These are phyloP conservation scores for Aphodius granarius DNA, from an alignment of 2,888 invertebrate genomes.

Conservation along the genomic window DNA sequence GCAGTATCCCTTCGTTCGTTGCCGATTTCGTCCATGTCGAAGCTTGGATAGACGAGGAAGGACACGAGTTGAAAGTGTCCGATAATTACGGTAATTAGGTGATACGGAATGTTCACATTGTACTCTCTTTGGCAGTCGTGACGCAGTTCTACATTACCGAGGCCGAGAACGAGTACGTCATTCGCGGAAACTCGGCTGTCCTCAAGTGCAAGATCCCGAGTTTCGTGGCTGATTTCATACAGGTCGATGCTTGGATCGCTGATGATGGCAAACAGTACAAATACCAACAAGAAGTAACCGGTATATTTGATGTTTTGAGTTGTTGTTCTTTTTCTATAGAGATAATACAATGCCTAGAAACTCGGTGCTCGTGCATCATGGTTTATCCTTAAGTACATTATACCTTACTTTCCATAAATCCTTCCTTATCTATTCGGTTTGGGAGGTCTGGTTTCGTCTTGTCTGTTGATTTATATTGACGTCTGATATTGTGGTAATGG, in stretches of 20 bases:
- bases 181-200: constrained; percentile 87
- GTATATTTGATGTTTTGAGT: not conserved
- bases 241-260: constrained; percentile 82
- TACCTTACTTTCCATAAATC: not conserved
- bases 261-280: constrained; percentile 69
- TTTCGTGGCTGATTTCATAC: constrained; percentile 91
- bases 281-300: constrained; percentile 41
- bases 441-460: no score
- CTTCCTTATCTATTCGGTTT: not conserved
- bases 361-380: constrained; percentile 16
- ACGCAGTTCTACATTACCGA: constrained; percentile 88
- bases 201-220: constrained; percentile 94
- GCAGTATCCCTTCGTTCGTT: constrained; percentile 88
- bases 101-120: constrained; percentile 5
- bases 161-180: constrained; percentile 93
- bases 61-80: constrained; percentile 55
- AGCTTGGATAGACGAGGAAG: constrained; percentile 76
- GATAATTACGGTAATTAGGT: constrained; percentile 57
- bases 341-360: constrained; percentile 19
- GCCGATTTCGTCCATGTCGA: constrained; percentile 90
- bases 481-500: no score
- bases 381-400: not conserved
- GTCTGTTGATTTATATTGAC: no score
- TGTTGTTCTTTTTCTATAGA: not conserved
- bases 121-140: constrained; percentile 66